Conservation (phyloP, 2,888 invertebrate species). For the Hanleya hanleyi region DNA sequence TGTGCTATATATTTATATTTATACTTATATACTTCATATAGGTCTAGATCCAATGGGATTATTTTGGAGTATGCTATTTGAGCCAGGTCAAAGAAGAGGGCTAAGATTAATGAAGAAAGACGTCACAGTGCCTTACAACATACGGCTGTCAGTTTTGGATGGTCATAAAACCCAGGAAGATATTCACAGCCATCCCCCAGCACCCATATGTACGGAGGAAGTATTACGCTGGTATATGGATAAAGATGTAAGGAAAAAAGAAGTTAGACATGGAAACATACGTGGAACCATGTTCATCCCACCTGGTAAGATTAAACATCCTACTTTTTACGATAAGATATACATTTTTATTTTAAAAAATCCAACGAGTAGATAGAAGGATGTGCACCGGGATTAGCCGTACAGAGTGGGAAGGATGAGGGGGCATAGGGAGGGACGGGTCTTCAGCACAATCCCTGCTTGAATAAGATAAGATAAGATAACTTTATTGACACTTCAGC, state of each 20-base stretch:
- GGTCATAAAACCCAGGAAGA: slow-evolving; percentile 33
- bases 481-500: too few species aligned
- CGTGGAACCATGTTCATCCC: slow-evolving; percentile 42
- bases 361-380: too few species aligned
- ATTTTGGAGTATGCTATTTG: slow-evolving; percentile 51
- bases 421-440: too few species aligned
- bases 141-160: slow-evolving; percentile 41
- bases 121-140: slow-evolving; percentile 43
- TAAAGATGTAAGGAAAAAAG: slow-evolving; percentile 26
- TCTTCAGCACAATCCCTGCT: too few species aligned
- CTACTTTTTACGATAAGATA: too few species aligned
- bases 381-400: too few species aligned
- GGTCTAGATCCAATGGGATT: slow-evolving; percentile 64
- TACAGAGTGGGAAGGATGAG: too few species aligned
- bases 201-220: neutral
- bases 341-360: too few species aligned
- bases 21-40: too few species aligned
- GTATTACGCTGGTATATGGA: slow-evolving; percentile 27
- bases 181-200: neutral
- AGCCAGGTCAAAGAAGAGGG: slow-evolving; percentile 29
- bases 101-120: slow-evolving; percentile 48
- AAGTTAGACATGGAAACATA: slow-evolving; percentile 27
- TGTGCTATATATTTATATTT: too few species aligned
- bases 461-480: too few species aligned
- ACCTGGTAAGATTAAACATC: slow-evolving; percentile 31